These are phyloP conservation scores for Rhinichthys klamathensis DNA, from an alignment of 2,113 vertebrate genomes.

Conservation along the genomic window DNA sequence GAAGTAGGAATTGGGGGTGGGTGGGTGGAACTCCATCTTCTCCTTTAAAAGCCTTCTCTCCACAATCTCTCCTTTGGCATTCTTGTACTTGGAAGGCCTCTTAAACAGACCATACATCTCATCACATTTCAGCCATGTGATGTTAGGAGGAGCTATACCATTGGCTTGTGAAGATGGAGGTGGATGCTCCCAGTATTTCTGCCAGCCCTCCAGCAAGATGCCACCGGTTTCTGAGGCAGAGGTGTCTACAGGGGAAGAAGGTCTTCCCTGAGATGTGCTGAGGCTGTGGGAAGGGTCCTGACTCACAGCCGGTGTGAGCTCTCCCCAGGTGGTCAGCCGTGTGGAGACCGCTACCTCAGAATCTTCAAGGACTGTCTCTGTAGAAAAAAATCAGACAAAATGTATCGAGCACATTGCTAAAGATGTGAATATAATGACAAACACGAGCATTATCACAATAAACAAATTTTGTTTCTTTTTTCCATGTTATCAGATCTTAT, in stretches of 20 bases:
- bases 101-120: background rate
- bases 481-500: background rate
- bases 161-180: conserved; percentile 9
- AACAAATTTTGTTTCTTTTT: background rate
- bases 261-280: too few relatives aligned
- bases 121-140: conserved; percentile 20
- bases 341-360: background rate
- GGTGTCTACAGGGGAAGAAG: too few relatives aligned
- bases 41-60: conserved; percentile 29
- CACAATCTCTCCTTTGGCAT: conserved; percentile 30
- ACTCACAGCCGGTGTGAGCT: background rate
- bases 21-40: conserved; percentile 40
- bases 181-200: conserved; percentile 30
- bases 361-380: conserved; percentile 1
- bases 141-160: conserved; percentile 12
- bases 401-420: too few relatives aligned
- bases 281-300: background rate
- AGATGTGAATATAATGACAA: too few relatives aligned
- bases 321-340: conserved; percentile 10
- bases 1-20: conserved; percentile 7
- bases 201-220: conserved; percentile 21
- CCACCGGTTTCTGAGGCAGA: background rate
- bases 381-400: too few relatives aligned
- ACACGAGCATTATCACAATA: too few relatives aligned
- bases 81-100: conserved; percentile 4